Base-by-base conservation (phyloP, 2,113 vertebrate genomes). In the Toxotes chatareus region DNA sequence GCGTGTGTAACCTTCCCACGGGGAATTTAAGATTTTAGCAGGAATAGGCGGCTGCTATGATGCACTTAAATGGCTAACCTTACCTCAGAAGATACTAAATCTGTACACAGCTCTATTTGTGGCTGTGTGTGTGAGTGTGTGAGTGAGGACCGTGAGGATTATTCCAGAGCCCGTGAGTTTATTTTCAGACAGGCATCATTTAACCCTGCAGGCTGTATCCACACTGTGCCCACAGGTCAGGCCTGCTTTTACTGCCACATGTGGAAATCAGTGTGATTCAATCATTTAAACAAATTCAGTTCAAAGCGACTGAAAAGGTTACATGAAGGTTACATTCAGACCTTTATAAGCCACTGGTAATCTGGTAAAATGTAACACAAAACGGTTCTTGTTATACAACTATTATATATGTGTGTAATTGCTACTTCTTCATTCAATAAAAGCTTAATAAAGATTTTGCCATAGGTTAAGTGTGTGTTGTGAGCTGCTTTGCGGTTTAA, bases 111-210 rank as follows among this genome's bases (percentile, higher is more conserved):
- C 65, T 73, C 61, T 83, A 65, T 76, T 27, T 79, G 32, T 59
- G 38, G 32, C 12, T 57, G 1, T 60, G 53, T 59, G 61, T 63
- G 57, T 74, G 34, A 75, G 47, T 84, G 47, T 53, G 56, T 62
- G 51, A 17, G 76, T 79, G 60, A 69, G 62, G 4, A 60, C 76
- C 27, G 13, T 63, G 23, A 76, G 77, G 86, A 84, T 90, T 79
- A 83, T 83, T 82, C 66, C 59, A 78, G 79, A 57, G 65, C 57
- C 65, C 6, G 57, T 46, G 55, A 27, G 72, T 76, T 63, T 88
- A 79, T 88, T 83, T 89, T 81, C 79, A 87, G 85, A 79, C 65
- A 38, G 55, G 47, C 62, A 71, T 68, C 73, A 49, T 49, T 40
- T 57, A 44, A 56, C 49, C 38, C 34, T 49, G 71, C 10, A 55